Evolutionary conservation across 2,888 invertebrate genomes (phyloP).

Genomic region (Oasisia sp.): DNA sequence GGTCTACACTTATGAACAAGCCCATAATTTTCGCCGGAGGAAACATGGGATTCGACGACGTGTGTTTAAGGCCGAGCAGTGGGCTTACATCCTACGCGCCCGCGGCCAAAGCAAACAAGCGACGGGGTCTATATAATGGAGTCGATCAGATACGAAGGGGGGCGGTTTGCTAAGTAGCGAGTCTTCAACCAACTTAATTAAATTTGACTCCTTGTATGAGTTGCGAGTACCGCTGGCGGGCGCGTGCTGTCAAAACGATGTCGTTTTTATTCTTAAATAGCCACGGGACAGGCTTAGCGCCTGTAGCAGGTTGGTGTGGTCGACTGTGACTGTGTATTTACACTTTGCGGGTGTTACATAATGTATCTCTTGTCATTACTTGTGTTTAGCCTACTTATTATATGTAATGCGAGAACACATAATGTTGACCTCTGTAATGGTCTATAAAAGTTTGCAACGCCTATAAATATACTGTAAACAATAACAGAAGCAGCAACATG

Average conservation of each 20-base stretch:
- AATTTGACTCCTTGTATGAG: constrained; percentile 10
- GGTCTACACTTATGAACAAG: neutral
- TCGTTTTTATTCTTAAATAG: neutral
- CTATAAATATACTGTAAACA: too few relatives aligned
- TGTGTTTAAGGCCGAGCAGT: neutral
- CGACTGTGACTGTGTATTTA: neutral
- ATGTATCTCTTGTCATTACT: too few relatives aligned
- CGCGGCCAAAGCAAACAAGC: neutral
- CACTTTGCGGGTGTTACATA: neutral
- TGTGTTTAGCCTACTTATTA: too few relatives aligned
- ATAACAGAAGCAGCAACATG: too few relatives aligned
- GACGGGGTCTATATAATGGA: neutral
- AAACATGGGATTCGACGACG: neutral
- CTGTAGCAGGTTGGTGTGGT: neutral
- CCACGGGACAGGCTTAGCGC: neutral
- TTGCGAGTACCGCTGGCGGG: neutral
- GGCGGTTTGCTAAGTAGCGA: constrained; percentile 3
- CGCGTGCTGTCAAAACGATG: neutral
- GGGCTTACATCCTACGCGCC: neutral
- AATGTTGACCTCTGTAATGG: too few relatives aligned
- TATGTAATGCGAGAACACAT: too few relatives aligned
- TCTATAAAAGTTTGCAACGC: too few relatives aligned
- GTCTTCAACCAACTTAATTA: neutral
- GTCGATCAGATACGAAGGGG: neutral
- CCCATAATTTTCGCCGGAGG: neutral